A percentile compares a stretch with the other conserved stretches of the same genome.
Evolutionary conservation across 2,888 invertebrate species (phyloP).

Genomic region (Conomelus anceps): DNA sequence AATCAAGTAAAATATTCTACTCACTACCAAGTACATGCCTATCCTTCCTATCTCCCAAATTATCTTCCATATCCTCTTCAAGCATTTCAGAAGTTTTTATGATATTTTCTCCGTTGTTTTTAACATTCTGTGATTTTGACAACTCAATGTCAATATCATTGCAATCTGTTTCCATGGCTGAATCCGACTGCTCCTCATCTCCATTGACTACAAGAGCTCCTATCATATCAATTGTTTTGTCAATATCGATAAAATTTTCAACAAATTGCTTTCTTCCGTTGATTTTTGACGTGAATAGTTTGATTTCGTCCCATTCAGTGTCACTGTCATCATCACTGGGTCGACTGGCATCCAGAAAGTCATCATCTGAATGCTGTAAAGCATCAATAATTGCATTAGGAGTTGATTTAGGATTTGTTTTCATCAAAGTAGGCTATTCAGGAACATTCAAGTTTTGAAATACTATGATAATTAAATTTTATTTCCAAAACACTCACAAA

Average conservation of each 20-base stretch:
- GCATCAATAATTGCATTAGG: no score
- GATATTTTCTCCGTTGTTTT: background rate
- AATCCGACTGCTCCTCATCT: background rate
- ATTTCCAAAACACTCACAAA: no score
- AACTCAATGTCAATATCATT: background rate
- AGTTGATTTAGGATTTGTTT: no score
- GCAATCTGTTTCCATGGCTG: background rate
- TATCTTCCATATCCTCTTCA: background rate
- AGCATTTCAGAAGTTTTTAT: background rate
- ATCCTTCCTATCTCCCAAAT: no score
- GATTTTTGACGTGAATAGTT: background rate
- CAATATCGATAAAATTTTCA: background rate
- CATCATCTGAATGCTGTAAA: background rate
- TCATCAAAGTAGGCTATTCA: no score
- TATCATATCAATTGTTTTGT: background rate
- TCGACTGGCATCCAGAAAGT: background rate
- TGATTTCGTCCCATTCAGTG: background rate
- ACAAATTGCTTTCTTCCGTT: background rate
- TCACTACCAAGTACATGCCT: background rate
- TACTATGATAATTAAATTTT: no score
- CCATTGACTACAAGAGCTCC: background rate
- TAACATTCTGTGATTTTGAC: background rate
- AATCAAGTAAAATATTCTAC: background rate
- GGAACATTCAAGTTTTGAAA: no score
- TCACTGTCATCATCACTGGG: background rate